Percentiles rank a stretch among this genome's conserved stretches.
Evolutionary conservation across 2,113 vertebrate species (phyloP).

Genomic region (Vulpes ferrilata): DNA sequence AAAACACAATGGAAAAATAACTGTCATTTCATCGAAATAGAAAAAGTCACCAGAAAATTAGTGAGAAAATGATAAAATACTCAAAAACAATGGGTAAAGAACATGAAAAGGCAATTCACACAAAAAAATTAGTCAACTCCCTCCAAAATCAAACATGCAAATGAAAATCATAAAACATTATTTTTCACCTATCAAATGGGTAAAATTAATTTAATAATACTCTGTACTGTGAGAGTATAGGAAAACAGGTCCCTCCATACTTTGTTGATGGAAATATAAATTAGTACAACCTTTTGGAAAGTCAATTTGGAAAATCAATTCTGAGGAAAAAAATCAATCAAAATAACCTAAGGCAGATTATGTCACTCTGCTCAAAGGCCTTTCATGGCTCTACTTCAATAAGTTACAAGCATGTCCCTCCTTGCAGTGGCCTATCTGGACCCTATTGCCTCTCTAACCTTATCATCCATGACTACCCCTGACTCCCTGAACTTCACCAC

Average conservation of each 20-base stretch:
- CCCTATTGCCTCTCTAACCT: background rate
- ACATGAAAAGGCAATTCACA: background rate
- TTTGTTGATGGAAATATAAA: background rate
- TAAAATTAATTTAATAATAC: slow-evolving; percentile 36
- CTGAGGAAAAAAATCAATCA: background rate
- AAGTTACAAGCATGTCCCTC: background rate
- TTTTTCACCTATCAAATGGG: background rate
- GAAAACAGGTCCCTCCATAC: background rate
- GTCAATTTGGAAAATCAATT: background rate
- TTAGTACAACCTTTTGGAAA: background rate
- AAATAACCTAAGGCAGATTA: background rate
- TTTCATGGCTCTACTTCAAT: background rate
- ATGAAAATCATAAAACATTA: slow-evolving; percentile 42
- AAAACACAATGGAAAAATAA: background rate
- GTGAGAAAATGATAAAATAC: background rate
- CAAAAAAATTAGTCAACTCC: background rate
- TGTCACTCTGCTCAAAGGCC: background rate
- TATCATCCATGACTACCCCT: background rate
- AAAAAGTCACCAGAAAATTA: slow-evolving; percentile 24
- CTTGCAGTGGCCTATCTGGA: background rate
- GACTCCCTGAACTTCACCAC: background rate
- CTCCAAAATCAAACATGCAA: slow-evolving; percentile 17
- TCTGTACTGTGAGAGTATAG: background rate
- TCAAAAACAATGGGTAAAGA: slow-evolving; percentile 29
- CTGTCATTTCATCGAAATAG: background rate